These are phyloP conservation scores for Eira barbara DNA, from an alignment of 2,113 vertebrate genomes.

Conservation along the genomic window DNA sequence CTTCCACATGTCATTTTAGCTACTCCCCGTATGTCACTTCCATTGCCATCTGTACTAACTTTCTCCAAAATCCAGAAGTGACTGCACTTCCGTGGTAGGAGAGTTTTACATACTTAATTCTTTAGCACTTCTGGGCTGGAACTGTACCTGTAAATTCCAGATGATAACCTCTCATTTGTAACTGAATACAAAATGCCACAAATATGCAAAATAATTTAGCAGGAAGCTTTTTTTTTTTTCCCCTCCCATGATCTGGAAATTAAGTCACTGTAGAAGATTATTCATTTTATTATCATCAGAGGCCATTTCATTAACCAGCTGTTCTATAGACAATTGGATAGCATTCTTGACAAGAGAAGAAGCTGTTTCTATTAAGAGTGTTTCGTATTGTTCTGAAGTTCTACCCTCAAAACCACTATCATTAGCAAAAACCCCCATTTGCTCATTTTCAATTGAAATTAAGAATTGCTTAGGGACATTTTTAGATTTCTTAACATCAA, in stretches of 20 bases:
- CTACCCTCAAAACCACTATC: constrained; percentile 73
- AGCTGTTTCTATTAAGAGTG: constrained; percentile 83
- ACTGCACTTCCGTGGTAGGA: neutral
- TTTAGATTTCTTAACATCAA: constrained; percentile 78
- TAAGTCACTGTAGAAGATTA: constrained; percentile 79
- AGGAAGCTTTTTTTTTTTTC: neutral
- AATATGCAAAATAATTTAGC: constrained; percentile 28
- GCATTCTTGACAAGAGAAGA: constrained; percentile 85
- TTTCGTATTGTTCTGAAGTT: constrained; percentile 83
- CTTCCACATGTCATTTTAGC: neutral
- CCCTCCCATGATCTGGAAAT: neutral
- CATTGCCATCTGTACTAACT: neutral
- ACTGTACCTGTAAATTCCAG: constrained; percentile 25
- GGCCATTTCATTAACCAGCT: constrained; percentile 85
- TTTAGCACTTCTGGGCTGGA: neutral
- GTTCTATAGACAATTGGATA: constrained; percentile 86
- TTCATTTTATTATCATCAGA: constrained; percentile 83
- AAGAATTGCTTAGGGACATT: constrained; percentile 78
- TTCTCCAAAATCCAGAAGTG: constrained; percentile 6
- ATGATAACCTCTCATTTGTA: constrained; percentile 19
- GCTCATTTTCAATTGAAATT: constrained; percentile 77
- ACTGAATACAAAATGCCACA: constrained; percentile 42
- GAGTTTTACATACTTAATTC: constrained; percentile 24
- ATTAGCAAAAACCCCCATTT: constrained; percentile 74
- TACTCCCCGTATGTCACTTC: neutral